Percentiles rank a stretch among this genome's conserved stretches.
Conservation (phyloP, 2,797 vertebrate species). For the Potorous gilbertii region DNA sequence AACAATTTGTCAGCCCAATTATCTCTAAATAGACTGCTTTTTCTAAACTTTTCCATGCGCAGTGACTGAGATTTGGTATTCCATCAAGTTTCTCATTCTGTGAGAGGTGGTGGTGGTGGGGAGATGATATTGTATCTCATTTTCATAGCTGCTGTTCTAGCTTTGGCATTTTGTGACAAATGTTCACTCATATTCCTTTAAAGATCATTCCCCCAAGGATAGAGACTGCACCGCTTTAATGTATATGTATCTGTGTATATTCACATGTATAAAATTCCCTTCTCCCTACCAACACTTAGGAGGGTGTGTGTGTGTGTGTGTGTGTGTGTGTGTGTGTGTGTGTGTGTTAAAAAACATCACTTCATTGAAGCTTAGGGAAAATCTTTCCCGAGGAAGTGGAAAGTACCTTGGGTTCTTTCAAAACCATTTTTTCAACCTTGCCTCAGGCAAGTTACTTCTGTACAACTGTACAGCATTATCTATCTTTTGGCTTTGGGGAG, state of each 20-base stretch:
- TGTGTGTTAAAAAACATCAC: too few relatives aligned
- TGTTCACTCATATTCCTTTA: constrained; percentile 40
- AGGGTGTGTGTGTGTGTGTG: background rate
- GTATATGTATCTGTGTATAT: constrained; percentile 44
- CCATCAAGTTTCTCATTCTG: constrained; percentile 19
- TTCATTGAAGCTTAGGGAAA: too few relatives aligned
- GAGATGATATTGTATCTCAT: constrained; percentile 6
- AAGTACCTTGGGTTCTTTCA: constrained; percentile 39
- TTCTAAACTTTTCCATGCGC: constrained; percentile 50
- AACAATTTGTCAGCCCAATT: constrained; percentile 22
- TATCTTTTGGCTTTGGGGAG: constrained; percentile 52
- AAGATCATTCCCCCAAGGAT: constrained; percentile 62
- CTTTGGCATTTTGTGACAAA: constrained; percentile 62
- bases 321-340: too few relatives aligned
- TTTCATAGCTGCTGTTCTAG: constrained; percentile 40
- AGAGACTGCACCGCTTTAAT: constrained; percentile 65
- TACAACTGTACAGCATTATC: too few relatives aligned
- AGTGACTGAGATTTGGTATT: constrained; percentile 38
- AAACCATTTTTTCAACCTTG: constrained; percentile 59
- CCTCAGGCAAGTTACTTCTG: constrained; percentile 52
- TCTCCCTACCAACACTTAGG: constrained; percentile 54
- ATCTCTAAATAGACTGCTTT: constrained; percentile 43
- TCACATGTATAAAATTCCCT: constrained; percentile 69
- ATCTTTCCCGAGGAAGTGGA: too few relatives aligned
- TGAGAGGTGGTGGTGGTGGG: background rate